phyloP scores from a whole-genome alignment of 2,113 vertebrate species.

The Beaufortia kweichowensis region DNA sequence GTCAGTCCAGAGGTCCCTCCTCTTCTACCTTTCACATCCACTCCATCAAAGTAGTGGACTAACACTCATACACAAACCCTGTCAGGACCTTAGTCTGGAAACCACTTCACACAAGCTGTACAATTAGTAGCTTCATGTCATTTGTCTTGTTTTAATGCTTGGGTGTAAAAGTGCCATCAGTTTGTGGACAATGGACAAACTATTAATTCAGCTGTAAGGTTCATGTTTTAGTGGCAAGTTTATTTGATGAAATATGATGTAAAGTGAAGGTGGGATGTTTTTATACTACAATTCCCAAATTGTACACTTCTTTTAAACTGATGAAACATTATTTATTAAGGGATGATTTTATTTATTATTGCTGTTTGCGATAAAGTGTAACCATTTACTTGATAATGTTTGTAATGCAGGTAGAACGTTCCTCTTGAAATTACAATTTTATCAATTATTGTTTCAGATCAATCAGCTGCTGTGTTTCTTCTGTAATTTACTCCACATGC shows the following conservation, averaged over 20 bases:
- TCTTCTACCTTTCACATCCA: constrained; percentile 68
- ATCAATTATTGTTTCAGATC: not conserved
- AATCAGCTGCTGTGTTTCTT: not conserved
- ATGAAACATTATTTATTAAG: constrained; percentile 27
- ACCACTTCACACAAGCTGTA: not conserved
- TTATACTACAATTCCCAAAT: not conserved
- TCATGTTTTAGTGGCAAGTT: not conserved
- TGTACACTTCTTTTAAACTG: not conserved
- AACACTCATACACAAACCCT: constrained; percentile 43
- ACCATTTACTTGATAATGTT: constrained; percentile 13
- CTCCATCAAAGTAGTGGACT: constrained; percentile 94
- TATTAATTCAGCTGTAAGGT: constrained; percentile 8
- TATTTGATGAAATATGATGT: not conserved
- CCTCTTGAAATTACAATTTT: not conserved
- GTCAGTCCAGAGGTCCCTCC: constrained; percentile 64
- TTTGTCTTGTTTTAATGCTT: not conserved
- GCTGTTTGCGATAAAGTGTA: not conserved
- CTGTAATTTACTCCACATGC: not conserved
- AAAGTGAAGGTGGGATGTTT: not conserved
- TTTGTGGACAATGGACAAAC: not conserved
- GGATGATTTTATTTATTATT: constrained; percentile 12
- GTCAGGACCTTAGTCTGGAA: not conserved
- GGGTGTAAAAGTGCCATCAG: not conserved
- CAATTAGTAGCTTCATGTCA: not conserved
- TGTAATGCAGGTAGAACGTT: not conserved